Conservation (phyloP, 2,888 invertebrate species). For the Lamproptera curius region DNA sequence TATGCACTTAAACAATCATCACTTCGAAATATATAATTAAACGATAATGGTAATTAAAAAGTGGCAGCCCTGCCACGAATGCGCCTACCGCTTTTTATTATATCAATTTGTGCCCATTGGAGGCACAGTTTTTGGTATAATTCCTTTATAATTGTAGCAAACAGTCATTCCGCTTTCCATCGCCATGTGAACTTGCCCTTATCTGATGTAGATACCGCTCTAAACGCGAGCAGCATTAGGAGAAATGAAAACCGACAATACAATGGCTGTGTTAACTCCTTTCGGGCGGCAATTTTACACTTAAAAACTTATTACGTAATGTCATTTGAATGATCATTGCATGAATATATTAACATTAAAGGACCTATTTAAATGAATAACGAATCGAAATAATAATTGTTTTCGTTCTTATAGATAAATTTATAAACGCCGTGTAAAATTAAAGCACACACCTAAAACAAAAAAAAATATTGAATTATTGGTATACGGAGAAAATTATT, state of each 20-base stretch:
- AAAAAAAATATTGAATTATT: too few relatives aligned
- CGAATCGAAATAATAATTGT: too few relatives aligned
- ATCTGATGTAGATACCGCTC: slow-evolving; percentile 52
- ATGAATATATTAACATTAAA: too few relatives aligned
- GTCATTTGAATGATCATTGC: slow-evolving; percentile 10
- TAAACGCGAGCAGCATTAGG: slow-evolving; percentile 47
- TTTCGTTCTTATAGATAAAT: too few relatives aligned
- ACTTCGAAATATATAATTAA: too few relatives aligned
- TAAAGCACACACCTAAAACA: too few relatives aligned
- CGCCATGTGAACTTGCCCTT: slow-evolving; percentile 55
- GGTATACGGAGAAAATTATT: too few relatives aligned
- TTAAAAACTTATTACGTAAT: slow-evolving; percentile 31
- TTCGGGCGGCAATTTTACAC: slow-evolving; percentile 28
- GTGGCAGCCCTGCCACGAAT: slow-evolving; percentile 29
- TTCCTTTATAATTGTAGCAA: slow-evolving; percentile 75
- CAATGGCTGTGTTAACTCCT: slow-evolving; percentile 40
- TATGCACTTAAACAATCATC: too few relatives aligned
- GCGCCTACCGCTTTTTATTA: slow-evolving; percentile 67
- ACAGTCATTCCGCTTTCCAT: slow-evolving; percentile 49
- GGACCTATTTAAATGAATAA: too few relatives aligned
- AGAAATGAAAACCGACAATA: slow-evolving; percentile 41
- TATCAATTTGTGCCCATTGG: slow-evolving; percentile 77
- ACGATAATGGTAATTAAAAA: too few relatives aligned
- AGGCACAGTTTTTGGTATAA: slow-evolving; percentile 71
- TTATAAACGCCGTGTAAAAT: too few relatives aligned